A percentile compares a stretch with the other conserved stretches of the same genome.
Conservation (phyloP, 2,113 vertebrate species). For the Nyctibius bracteatus region DNA sequence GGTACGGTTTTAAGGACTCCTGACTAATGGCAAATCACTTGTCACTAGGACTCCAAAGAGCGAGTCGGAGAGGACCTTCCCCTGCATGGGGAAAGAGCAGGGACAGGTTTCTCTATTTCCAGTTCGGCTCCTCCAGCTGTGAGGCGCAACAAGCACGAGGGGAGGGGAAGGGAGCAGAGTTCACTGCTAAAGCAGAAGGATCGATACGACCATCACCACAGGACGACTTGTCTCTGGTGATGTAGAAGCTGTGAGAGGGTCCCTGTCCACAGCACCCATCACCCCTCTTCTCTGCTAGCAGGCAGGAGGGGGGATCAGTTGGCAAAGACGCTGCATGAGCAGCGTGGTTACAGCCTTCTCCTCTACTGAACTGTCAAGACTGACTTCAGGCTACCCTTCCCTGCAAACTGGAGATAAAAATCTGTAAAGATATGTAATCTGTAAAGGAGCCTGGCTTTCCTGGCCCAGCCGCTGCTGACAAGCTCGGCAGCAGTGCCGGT, state of each 20-base stretch:
- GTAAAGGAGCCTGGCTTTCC: background rate
- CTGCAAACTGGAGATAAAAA: background rate
- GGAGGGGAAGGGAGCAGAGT: background rate
- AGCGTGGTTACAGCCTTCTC: background rate
- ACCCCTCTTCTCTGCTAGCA: background rate
- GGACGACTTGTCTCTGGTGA: background rate
- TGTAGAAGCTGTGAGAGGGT: background rate
- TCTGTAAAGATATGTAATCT: background rate
- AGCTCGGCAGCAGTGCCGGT: background rate
- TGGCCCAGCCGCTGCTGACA: background rate
- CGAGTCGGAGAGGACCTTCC: rapidly evolving
- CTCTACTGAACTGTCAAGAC: background rate
- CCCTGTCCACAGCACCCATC: background rate
- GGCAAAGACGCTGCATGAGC: background rate
- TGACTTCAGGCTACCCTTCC: background rate
- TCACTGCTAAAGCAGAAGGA: background rate
- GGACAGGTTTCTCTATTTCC: background rate
- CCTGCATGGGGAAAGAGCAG: background rate
- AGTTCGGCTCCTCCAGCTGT: background rate
- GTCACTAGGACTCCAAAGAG: background rate
- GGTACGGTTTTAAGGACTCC: background rate
- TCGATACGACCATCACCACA: rapidly evolving
- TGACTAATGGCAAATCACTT: background rate
- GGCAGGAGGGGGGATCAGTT: background rate
- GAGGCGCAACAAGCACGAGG: background rate